Base-by-base conservation (phyloP, 1,140 invertebrate genomes). In the Manduca sexta region DNA sequence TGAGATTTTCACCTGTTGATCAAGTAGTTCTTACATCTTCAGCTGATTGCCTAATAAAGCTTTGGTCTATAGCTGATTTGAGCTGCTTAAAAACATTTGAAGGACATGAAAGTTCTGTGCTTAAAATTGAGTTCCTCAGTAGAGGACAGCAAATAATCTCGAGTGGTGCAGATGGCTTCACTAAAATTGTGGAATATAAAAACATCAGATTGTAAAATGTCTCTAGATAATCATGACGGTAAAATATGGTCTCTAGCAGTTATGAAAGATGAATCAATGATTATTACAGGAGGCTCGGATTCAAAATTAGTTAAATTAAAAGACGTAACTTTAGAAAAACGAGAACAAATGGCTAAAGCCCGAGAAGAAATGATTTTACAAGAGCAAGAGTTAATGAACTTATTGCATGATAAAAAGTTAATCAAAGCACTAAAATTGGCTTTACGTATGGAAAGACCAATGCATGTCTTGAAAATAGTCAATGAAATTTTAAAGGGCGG, bases 51-150 rank as follows among this genome's bases (percentile, higher is more conserved):
- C 94, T 93, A 3, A 90, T 99, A n/a, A 98, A 96, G 76, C 83
- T 99, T 2, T 99, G 97, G 96, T 94, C 94, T n/a, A 74, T 99
- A 13, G 74, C 88, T 5, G 94, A 98, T 69, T 90, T 96, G 39
- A 91, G 90, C 34, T 99, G 97, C 85, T 84, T 98, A 5, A 97
- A 96, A 91, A 98, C 97, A 0, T 90, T 99, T 60, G 94, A 98
- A 88, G 95, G 96, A 1, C 97, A 99, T 78, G 93, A 96, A 69
- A 94, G 94, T 65, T 97, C 97, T 14, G 96, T 99, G 11, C 78
- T 99, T 21, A 92, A 91, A 75, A 90, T 92, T 0, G 89, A 92
- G 68, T 98, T 98, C 83, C 60, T 98, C 29, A 90, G 89, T 46
- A 89, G 90, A 64, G 97, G 97, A 7, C 92, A 94, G 77, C 97